A percentile compares a stretch with the other conserved stretches of the same genome.
Conservation (phyloP, 2,888 invertebrate genomes). For the Nephrotoma appendiculata region DNA sequence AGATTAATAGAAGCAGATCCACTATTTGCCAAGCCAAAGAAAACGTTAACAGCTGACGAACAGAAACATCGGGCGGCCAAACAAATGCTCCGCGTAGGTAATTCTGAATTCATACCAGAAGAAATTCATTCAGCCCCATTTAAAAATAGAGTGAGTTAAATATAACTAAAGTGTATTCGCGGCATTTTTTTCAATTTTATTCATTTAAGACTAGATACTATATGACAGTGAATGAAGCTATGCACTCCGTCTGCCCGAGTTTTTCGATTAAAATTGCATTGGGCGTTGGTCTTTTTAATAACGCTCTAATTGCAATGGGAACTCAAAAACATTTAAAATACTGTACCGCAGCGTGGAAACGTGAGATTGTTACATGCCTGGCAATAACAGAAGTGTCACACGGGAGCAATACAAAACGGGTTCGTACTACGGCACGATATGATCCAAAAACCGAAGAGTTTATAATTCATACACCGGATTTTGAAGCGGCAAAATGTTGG, state of each 20-base stretch:
- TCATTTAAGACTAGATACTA: slow-evolving; percentile 47
- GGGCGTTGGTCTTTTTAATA: slow-evolving; percentile 59
- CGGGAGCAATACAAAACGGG: slow-evolving; percentile 84
- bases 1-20: slow-evolving; percentile 63
- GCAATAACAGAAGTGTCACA: slow-evolving; percentile 89
- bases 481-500: slow-evolving; percentile 95
- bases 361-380: slow-evolving; percentile 66
- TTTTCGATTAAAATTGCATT: slow-evolving; percentile 66
- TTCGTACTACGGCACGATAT: slow-evolving; percentile 82
- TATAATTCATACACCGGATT: slow-evolving; percentile 80
- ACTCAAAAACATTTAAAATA: slow-evolving; percentile 58
- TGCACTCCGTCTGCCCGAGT: slow-evolving; percentile 52
- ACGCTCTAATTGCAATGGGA: slow-evolving; percentile 57
- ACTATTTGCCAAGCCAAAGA: slow-evolving; percentile 49
- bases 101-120: slow-evolving; percentile 47
- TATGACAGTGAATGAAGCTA: slow-evolving; percentile 63
- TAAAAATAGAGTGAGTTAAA: slow-evolving; percentile 28
- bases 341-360: slow-evolving; percentile 52
- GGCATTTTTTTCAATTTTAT: background rate
- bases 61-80: slow-evolving; percentile 55
- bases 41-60: slow-evolving; percentile 52
- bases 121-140: slow-evolving; percentile 29
- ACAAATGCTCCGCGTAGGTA: slow-evolving; percentile 49
- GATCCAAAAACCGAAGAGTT: slow-evolving; percentile 64
- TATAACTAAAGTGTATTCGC: background rate